A percentile compares a stretch with the other conserved stretches of the same genome.
These are phyloP conservation scores for Tigriopus japonicus DNA, from an alignment of 1,140 invertebrate species.

Conservation along the genomic window DNA sequence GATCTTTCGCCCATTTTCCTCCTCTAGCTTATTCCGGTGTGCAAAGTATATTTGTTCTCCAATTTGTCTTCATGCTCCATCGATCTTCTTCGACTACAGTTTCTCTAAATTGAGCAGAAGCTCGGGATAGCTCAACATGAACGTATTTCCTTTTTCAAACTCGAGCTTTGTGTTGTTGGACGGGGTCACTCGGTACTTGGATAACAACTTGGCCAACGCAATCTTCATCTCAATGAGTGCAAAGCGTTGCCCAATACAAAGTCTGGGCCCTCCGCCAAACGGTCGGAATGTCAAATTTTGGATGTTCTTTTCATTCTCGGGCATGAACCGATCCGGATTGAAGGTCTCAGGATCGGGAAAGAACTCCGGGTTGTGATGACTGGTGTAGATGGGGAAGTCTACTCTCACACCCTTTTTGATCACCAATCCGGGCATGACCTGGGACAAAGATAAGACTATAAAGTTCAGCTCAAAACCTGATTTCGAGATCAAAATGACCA, in stretches of 20 bases:
- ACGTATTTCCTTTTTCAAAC: too few relatives aligned
- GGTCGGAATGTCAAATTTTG: slow-evolving; percentile 41
- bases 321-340: slow-evolving; percentile 76
- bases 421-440: background rate
- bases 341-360: slow-evolving; percentile 67
- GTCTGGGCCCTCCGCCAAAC: slow-evolving; percentile 48
- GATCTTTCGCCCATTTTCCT: too few relatives aligned
- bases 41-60: too few relatives aligned
- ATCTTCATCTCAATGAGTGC: slow-evolving; percentile 69
- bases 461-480: too few relatives aligned
- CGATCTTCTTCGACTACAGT: too few relatives aligned
- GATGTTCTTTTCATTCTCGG: slow-evolving; percentile 36
- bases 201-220: slow-evolving; percentile 60
- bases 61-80: too few relatives aligned
- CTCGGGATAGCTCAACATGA: too few relatives aligned
- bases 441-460: too few relatives aligned
- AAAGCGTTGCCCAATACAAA: slow-evolving; percentile 51
- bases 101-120: too few relatives aligned
- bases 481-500: too few relatives aligned
- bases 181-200: slow-evolving; percentile 43
- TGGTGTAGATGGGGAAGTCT: slow-evolving; percentile 35
- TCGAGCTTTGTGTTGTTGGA: too few relatives aligned
- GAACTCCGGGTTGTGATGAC: slow-evolving; percentile 53
- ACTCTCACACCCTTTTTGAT: slow-evolving; percentile 23
- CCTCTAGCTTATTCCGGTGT: too few relatives aligned